phyloP scores from a whole-genome alignment of 2,797 vertebrate genomes.

The Dicrostonyx torquatus region DNA sequence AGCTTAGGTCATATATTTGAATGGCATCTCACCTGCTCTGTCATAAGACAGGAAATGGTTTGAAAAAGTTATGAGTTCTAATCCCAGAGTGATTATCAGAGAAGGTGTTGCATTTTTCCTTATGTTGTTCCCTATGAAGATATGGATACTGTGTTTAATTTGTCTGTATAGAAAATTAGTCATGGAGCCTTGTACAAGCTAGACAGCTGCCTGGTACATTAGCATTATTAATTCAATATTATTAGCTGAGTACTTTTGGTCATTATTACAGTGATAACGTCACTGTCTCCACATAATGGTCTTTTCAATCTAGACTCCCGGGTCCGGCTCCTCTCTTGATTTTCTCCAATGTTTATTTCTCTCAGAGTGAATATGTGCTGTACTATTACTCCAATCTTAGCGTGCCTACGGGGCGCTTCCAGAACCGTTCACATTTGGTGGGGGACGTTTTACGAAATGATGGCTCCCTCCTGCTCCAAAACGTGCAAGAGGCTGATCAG shows the following conservation, averaged over 20 bases:
- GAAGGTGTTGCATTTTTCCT: neutral
- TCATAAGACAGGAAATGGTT: neutral
- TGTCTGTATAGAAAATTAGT: slow-evolving; percentile 3
- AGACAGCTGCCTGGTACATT: neutral
- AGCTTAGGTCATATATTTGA: neutral
- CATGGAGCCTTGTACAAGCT: neutral
- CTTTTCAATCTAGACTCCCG: neutral
- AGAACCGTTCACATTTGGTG: slow-evolving; percentile 85
- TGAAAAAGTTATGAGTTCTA: slow-evolving; percentile 9
- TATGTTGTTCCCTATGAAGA: neutral
- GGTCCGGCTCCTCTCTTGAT: neutral
- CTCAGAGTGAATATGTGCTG: slow-evolving; percentile 82
- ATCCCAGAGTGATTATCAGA: slow-evolving; percentile 2
- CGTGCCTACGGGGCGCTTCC: slow-evolving; percentile 86
- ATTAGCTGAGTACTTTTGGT: neutral
- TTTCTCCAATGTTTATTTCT: neutral
- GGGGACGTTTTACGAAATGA: slow-evolving; percentile 85
- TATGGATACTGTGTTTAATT: neutral
- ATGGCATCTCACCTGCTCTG: neutral
- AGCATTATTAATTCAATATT: neutral
- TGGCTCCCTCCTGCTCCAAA: slow-evolving; percentile 89
- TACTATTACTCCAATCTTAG: slow-evolving; percentile 81
- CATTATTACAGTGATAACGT: neutral
- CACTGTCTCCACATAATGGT: neutral
- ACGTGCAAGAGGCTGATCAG: slow-evolving; percentile 89